Conservation (phyloP, 2,888 invertebrate genomes). For the Eudasyphora cyanicolor region DNA sequence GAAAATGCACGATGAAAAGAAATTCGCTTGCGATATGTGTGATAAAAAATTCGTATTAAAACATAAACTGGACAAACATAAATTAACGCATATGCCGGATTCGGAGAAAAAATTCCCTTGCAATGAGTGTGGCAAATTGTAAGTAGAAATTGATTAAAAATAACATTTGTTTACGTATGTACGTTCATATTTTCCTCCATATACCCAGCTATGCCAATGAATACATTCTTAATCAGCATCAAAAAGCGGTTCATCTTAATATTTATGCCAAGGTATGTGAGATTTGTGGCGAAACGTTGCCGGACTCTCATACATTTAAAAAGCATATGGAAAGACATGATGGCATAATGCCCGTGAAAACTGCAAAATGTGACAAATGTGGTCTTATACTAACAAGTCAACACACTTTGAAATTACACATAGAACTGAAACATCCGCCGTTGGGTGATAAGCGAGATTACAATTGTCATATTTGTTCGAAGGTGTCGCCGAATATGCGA, state of each 20-base stretch:
- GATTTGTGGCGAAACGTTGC: conserved; percentile 71
- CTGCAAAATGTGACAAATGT: not conserved
- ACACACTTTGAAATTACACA: not conserved
- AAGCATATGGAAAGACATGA: conserved; percentile 75
- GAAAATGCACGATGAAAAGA: conserved; percentile 71
- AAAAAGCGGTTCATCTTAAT: not conserved
- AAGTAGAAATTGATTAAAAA: not conserved
- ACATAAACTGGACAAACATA: conserved; percentile 72
- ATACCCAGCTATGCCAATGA: conserved; percentile 72
- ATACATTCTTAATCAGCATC: conserved; percentile 71
- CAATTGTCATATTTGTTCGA: conserved; percentile 7
- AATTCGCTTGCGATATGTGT: conserved; percentile 75
- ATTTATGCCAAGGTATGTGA: conserved; percentile 63
- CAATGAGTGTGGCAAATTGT: not conserved
- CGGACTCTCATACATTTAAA: not conserved
- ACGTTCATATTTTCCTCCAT: too few species aligned
- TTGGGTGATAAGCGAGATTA: not conserved
- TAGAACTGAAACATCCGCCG: conserved; percentile 8
- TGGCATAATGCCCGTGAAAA: conserved; percentile 51
- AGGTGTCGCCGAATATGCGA: conserved; percentile 1
- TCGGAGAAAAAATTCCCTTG: not conserved
- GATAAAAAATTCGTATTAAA: conserved; percentile 74
- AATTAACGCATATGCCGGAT: conserved; percentile 70
- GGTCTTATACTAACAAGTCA: not conserved
- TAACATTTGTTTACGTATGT: too few species aligned